Evolutionary conservation across 1,140 invertebrate genomes (phyloP).

Genomic region (Aphelinus atriplicis): DNA sequence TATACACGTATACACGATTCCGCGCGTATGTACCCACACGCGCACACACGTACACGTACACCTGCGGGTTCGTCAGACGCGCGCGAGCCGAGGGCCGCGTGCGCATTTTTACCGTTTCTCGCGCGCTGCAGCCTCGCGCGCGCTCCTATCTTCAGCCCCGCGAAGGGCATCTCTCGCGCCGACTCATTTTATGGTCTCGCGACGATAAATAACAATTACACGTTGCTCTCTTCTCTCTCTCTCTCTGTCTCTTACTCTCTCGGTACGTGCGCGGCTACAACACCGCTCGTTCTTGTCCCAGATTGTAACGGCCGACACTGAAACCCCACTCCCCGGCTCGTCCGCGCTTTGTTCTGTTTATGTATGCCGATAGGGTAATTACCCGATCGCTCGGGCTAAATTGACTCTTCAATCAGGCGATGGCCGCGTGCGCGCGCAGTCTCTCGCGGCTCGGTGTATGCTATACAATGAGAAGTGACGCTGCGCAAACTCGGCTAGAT

Average conservation of each 20-base stretch:
- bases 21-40: background rate
- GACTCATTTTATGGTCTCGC: slow-evolving; percentile 15
- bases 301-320: background rate
- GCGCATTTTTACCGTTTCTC: slow-evolving; percentile 23
- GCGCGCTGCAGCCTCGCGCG: slow-evolving; percentile 10
- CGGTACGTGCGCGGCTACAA: background rate
- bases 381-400: slow-evolving; percentile 1
- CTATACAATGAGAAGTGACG: slow-evolving; percentile 10
- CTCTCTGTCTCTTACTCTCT: background rate
- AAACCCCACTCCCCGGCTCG: background rate
- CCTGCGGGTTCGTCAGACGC: background rate
- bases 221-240: background rate
- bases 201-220: slow-evolving; percentile 35
- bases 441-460: background rate
- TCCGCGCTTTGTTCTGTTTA: slow-evolving; percentile 8
- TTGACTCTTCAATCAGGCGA: slow-evolving; percentile 28
- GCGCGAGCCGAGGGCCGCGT: background rate
- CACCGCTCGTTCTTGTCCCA: background rate
- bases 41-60: background rate
- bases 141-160: slow-evolving; percentile 13
- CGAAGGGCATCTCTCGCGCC: slow-evolving; percentile 25
- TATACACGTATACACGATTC: background rate
- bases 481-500: no score
- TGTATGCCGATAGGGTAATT: slow-evolving; percentile 13
- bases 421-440: background rate